A percentile compares a stretch with the other conserved stretches of the same genome.
phyloP scores from a whole-genome alignment of 2,888 invertebrate species.

The Lydus trimaculatus region DNA sequence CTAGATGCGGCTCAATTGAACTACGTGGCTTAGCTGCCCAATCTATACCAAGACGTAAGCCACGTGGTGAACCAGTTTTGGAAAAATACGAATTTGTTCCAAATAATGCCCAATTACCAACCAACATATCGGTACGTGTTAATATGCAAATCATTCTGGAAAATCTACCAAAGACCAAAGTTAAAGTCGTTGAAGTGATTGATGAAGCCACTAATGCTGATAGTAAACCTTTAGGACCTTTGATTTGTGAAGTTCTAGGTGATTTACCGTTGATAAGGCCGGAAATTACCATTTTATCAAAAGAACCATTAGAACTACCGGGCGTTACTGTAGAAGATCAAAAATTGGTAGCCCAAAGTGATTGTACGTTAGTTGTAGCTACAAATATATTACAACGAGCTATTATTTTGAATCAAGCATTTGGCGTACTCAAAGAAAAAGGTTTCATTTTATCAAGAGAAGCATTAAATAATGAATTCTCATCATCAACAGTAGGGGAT shows the following conservation, averaged over 20 bases:
- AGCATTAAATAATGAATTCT: slow-evolving; percentile 60
- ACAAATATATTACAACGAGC: slow-evolving; percentile 60
- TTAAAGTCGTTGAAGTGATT: slow-evolving; percentile 63
- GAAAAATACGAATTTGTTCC: slow-evolving; percentile 80
- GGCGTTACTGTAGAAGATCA: slow-evolving; percentile 69
- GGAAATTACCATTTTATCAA: slow-evolving; percentile 67
- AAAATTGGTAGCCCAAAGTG: slow-evolving; percentile 60
- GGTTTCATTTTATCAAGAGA: slow-evolving; percentile 71
- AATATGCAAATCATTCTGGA: slow-evolving; percentile 67
- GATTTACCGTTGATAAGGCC: slow-evolving; percentile 74
- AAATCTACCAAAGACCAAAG: slow-evolving; percentile 60
- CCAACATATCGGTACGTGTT: slow-evolving; percentile 62
- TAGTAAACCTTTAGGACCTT: slow-evolving; percentile 62
- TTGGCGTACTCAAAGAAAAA: slow-evolving; percentile 58
- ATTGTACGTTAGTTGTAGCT: slow-evolving; percentile 58
- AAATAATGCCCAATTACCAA: slow-evolving; percentile 55
- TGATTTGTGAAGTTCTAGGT: slow-evolving; percentile 66
- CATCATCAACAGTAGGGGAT: slow-evolving; percentile 55
- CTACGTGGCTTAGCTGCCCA: slow-evolving; percentile 79
- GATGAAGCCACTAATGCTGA: slow-evolving; percentile 41
- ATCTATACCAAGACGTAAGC: slow-evolving; percentile 73
- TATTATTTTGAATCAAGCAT: slow-evolving; percentile 26
- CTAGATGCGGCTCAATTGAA: slow-evolving; percentile 77
- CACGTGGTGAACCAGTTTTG: slow-evolving; percentile 77
- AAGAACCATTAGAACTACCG: slow-evolving; percentile 61